A percentile compares a stretch with the other conserved stretches of the same genome.
These are phyloP conservation scores for Incurvaria masculella DNA, from an alignment of 2,888 invertebrate species.

Conservation along the genomic window DNA sequence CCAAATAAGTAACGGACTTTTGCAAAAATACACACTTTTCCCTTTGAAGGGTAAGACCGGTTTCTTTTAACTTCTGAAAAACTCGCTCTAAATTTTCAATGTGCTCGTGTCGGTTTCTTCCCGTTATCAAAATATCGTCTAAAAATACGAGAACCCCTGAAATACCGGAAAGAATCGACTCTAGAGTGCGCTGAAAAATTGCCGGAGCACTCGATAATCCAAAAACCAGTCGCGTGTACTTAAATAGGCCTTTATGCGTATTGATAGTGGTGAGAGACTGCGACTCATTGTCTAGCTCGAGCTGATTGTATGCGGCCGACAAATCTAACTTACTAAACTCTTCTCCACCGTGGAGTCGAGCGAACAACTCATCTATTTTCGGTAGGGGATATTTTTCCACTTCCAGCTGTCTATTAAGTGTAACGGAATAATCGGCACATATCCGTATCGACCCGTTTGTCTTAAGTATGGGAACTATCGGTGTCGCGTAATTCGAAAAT, in stretches of 20 bases:
- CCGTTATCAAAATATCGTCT: too few species aligned
- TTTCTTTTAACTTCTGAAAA: too few species aligned
- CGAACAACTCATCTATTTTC: constrained; percentile 18
- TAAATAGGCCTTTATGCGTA: constrained; percentile 13
- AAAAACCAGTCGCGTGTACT: constrained; percentile 2
- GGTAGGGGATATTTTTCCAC: constrained; percentile 18
- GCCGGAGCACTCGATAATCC: constrained; percentile 1
- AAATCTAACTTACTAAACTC: constrained; percentile 17
- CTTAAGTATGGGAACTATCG: constrained; percentile 16
- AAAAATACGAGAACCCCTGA: too few species aligned
- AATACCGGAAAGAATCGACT: constrained; percentile 10
- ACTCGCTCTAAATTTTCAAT: too few species aligned
- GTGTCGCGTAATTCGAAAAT: too few species aligned
- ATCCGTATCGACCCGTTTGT: constrained; percentile 14
- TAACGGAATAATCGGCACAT: constrained; percentile 18
- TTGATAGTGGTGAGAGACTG: constrained; percentile 13
- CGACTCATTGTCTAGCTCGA: constrained; percentile 12
- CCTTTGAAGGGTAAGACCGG: too few species aligned
- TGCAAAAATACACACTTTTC: too few species aligned
- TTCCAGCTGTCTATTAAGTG: constrained; percentile 15
- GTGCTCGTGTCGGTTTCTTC: too few species aligned
- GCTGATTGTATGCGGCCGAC: constrained; percentile 14
- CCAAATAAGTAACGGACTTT: too few species aligned
- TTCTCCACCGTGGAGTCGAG: constrained; percentile 14
- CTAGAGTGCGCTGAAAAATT: constrained; percentile 2